phyloP scores from a whole-genome alignment of 2,113 vertebrate species.

The Delphinus delphis region DNA sequence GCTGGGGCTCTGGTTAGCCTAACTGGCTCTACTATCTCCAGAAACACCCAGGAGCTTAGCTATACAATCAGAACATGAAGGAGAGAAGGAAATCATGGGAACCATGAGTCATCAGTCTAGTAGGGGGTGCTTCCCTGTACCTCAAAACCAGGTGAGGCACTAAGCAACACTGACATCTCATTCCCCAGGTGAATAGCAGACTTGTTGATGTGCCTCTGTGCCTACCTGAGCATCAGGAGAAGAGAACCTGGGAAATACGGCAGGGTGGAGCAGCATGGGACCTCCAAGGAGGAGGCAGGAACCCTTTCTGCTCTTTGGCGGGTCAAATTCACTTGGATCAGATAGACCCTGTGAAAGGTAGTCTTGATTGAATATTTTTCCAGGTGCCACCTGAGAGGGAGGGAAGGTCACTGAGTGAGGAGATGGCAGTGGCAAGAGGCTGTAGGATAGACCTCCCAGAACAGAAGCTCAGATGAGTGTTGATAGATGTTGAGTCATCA shows the following conservation, averaged over 20 bases:
- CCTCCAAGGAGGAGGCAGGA: background rate
- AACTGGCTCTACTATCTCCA: background rate
- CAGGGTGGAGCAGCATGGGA: background rate
- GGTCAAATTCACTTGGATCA: background rate
- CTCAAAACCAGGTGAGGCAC: background rate
- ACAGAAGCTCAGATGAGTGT: background rate
- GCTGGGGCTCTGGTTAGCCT: background rate
- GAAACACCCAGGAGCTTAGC: background rate
- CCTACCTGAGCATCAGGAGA: background rate
- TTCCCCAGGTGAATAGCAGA: background rate
- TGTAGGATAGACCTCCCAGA: background rate
- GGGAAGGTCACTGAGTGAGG: background rate
- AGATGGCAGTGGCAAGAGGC: background rate
- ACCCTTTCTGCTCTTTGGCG: background rate
- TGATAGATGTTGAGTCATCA: background rate
- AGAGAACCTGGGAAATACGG: background rate
- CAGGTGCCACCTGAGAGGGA: background rate
- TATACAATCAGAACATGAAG: background rate
- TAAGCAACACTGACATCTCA: too few species aligned
- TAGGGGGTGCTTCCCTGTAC: background rate
- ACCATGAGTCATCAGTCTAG: background rate
- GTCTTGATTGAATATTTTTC: background rate
- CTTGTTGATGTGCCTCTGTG: background rate
- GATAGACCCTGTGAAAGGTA: background rate
- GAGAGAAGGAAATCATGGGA: background rate